Evolutionary conservation across 2,113 vertebrate genomes (phyloP).

Genomic region (Pomatostomus ruficeps): DNA sequence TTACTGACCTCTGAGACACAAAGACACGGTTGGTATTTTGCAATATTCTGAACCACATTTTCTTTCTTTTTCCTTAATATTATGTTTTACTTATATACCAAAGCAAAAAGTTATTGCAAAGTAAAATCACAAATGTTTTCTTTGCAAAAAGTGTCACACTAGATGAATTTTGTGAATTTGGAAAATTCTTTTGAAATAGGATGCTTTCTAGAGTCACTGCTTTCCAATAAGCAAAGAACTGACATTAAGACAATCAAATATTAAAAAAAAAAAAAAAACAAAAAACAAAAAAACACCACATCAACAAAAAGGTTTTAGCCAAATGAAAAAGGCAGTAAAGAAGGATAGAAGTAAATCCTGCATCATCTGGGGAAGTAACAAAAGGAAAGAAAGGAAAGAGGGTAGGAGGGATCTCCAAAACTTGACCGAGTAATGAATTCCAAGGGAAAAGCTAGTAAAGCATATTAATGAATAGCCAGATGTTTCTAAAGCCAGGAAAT

Average conservation of each 20-base stretch:
- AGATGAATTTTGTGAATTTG: background rate
- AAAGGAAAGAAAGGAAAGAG: background rate
- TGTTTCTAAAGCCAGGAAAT: background rate
- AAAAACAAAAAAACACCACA: fast-evolving
- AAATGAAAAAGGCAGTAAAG: background rate
- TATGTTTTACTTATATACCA: background rate
- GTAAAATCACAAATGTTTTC: background rate
- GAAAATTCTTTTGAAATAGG: background rate
- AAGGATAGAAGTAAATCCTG: background rate
- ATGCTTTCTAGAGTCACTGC: background rate
- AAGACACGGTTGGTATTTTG: background rate
- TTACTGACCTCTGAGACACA: background rate
- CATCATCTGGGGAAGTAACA: background rate
- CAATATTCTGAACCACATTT: background rate
- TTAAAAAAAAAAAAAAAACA: fast-evolving
- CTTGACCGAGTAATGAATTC: background rate
- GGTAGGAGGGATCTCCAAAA: background rate
- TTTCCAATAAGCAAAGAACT: background rate
- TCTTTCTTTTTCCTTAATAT: fast-evolving
- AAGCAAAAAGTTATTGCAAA: background rate
- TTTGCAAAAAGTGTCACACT: background rate
- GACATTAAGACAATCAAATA: background rate
- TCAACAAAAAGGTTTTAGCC: background rate
- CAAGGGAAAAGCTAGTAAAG: background rate
- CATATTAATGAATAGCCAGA: background rate